These are phyloP conservation scores for Rhinolophus sinicus DNA, from an alignment of 2,113 vertebrate genomes.

Conservation along the genomic window DNA sequence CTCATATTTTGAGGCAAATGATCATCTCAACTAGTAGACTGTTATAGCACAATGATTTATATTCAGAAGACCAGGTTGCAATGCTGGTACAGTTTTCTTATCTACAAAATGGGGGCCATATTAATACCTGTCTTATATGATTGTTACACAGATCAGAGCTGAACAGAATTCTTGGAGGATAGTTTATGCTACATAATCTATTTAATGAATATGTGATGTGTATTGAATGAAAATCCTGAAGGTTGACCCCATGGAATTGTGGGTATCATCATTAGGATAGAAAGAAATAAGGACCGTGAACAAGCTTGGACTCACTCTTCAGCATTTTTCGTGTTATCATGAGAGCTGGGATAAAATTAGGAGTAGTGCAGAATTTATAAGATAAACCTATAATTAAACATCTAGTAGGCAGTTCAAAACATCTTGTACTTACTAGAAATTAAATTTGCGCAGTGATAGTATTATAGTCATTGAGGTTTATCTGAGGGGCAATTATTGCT, in stretches of 20 bases:
- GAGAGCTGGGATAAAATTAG: conserved; percentile 14
- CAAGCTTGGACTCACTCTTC: background rate
- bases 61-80: background rate
- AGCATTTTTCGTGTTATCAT: background rate
- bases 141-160: background rate
- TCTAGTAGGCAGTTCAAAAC: background rate
- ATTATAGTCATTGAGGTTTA: background rate
- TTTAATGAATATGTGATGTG: background rate
- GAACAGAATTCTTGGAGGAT: background rate
- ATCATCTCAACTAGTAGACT: background rate
- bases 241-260: background rate
- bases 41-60: background rate
- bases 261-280: background rate
- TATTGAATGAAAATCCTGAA: background rate
- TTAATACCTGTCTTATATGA: background rate
- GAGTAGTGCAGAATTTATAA: background rate
- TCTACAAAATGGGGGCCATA: background rate
- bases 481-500: background rate
- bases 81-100: background rate
- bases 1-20: background rate
- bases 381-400: background rate
- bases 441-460: background rate
- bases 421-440: conserved; percentile 46
- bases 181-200: background rate
- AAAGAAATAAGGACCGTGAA: background rate